Evolutionary conservation across 2,113 vertebrate species (phyloP).

Genomic region (Puntigrus tetrazona): DNA sequence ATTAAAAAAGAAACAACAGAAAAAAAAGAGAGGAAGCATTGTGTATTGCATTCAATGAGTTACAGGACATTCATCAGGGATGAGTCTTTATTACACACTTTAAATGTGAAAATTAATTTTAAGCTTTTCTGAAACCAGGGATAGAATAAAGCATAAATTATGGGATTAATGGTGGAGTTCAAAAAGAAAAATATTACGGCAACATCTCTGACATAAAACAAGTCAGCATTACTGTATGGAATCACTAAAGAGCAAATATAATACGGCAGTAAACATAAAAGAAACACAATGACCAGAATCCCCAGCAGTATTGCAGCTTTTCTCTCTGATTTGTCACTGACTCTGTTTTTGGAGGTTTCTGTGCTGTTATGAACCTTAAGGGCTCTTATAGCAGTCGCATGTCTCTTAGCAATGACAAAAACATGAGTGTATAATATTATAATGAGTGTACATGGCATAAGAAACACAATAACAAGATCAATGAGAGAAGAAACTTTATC

Average conservation of each 20-base stretch:
- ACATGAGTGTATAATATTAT: constrained; percentile 52
- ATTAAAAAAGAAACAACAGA: too few species aligned
- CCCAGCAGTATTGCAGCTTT: background rate
- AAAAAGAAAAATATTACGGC: background rate
- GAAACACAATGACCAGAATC: constrained; percentile 43
- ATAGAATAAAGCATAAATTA: constrained; percentile 63
- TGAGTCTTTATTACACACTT: constrained; percentile 33
- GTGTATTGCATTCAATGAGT: background rate
- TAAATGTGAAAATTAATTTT: constrained; percentile 57
- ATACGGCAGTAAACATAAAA: constrained; percentile 55
- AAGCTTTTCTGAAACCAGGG: constrained; percentile 58
- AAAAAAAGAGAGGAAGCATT: too few species aligned
- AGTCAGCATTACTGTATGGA: background rate
- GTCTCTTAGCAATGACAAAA: constrained; percentile 54
- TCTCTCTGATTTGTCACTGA: constrained; percentile 44
- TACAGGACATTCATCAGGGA: constrained; percentile 30
- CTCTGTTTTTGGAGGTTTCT: background rate
- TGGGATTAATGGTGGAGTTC: constrained; percentile 60
- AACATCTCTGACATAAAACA: constrained; percentile 30
- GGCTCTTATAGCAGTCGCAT: constrained; percentile 61
- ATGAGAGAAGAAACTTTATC: constrained; percentile 26
- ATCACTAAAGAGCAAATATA: constrained; percentile 41
- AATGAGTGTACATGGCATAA: constrained; percentile 52
- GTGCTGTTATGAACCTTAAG: constrained; percentile 15
- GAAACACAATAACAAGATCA: constrained; percentile 53